Evolutionary conservation across 1,140 invertebrate genomes (phyloP), one percentile per base, ranked within the genome.

Genomic region (Aphidius ervi): DNA sequence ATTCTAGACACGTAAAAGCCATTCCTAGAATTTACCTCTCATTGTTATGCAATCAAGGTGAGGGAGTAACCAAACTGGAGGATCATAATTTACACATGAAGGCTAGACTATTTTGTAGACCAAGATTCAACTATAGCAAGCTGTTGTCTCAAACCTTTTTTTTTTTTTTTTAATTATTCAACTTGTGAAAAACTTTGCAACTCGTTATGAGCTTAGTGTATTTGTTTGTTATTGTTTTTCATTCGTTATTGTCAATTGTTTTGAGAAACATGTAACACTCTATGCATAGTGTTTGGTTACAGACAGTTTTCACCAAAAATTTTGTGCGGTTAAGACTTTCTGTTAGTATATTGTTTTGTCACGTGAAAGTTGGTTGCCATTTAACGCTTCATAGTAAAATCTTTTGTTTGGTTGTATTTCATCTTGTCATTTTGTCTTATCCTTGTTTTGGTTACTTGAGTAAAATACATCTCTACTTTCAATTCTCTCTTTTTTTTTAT

Each of bases 1-100:
- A 78, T 79, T 76, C 75, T 68, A 70, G 72, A 73, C 75, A 77
- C 76, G 74, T 77, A 75, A 77, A 75, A 77, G 75, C 75, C 72
- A 78, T 77, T 77, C 71, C 68, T 66, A 72, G 75, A 77, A 77
- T 78, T 71, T 58, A 59, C 66, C 66, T 69, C 67, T 74, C 73
- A 74, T 78, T 78, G 75, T 78, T 77, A 77, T 76, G 74, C 75
- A 78, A 78, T 77, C 75, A 75, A 68, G 68, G 65, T 47, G 52
- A 53, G 59, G 49, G 48, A 49, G 20, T 52, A 63, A 64, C 59
- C 59, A 64, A 62, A 66, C 60, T 59, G 61, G 62, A 67, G 69
- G 67, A 72, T 73, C 70, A 74, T 74, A 74, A 72, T 74, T 72
- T 72, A 63, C 68, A 67, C 61, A 64, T 62, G 64, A 55, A 63